Percentiles rank a stretch among this genome's conserved stretches.
Conservation (phyloP, 1,140 invertebrate genomes). For the Eupristina koningsbergeri region DNA sequence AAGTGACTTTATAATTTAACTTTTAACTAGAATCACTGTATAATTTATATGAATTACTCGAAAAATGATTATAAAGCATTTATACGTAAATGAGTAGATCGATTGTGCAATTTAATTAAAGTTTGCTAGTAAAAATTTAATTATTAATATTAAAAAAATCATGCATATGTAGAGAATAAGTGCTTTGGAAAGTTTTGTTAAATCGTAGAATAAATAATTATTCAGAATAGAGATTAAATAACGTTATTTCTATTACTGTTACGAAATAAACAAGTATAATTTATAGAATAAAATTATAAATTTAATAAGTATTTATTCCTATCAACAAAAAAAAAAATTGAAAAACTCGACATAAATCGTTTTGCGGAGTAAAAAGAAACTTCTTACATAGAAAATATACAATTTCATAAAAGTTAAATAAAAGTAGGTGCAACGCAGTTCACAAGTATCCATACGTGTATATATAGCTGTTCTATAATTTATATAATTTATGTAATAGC, state of each 20-base stretch:
- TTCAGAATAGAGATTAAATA: too few species aligned
- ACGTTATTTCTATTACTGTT: too few species aligned
- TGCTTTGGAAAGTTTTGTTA: too few species aligned
- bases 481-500: conserved; percentile 2
- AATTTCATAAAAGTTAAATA: not conserved
- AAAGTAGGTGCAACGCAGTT: not conserved
- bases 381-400: not conserved
- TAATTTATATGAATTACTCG: not conserved
- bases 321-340: too few species aligned
- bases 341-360: not conserved
- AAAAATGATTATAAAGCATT: not conserved
- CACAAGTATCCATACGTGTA: not conserved
- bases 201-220: too few species aligned
- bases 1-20: not conserved
- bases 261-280: too few species aligned
- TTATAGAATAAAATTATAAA: too few species aligned
- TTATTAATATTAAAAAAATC: not conserved
- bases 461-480: not conserved
- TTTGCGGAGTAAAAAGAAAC: not conserved
- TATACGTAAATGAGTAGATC: not conserved
- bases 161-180: too few species aligned
- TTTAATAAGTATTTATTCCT: too few species aligned
- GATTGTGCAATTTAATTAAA: not conserved
- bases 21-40: not conserved
- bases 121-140: not conserved